Evolutionary conservation across 2,797 vertebrate genomes (phyloP), one percentile per base, ranked within the genome.

Genomic region (Todus mexicanus): DNA sequence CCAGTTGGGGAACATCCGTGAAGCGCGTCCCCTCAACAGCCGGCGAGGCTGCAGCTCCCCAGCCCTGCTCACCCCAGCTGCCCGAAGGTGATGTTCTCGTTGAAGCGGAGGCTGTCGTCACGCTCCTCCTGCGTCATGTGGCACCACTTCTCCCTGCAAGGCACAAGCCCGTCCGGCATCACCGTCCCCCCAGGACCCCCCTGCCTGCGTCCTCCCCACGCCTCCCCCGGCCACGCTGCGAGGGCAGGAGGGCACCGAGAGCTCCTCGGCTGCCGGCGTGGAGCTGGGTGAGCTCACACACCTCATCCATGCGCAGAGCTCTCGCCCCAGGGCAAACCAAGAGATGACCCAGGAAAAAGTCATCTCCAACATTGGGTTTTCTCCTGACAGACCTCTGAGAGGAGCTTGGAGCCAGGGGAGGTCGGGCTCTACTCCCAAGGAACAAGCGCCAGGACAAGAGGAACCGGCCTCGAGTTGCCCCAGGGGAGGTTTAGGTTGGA

Each of bases 61-160:
- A 0, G 6, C 48, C 33, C 68, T 4, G 60, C 98, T 98, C 94
- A 99, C 99, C 99, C 99, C 76, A 99, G 98, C 92, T 99, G 99
- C 68, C 99, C 99, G 1, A 99, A 99, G 72, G 99, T 98, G 92
- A 99, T 99, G 97, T 99, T 99, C 97, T 99, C 99, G 11, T 99
- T 98, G 83, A 99, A 99, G 69, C 98, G 98, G 60, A 98, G 98
- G 96, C 98, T 99, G 98, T 99, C 99, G 0, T 99, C 98, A 1
- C 98, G 97, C 95, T 99, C 99, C 96, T 99, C 98, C 94, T 98
- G 98, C 1, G 98, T 99, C 99, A 99, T 99, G 93, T 99, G 99
- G 98, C 98, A 98, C 99, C 99, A 99, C 97, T 99, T 99, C 97
- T 99, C 99, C 98, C 99, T 99, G 98, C 69, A 95, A 97, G 94